phyloP scores from a whole-genome alignment of 2,888 invertebrate species.

The Morinoia aosen region DNA sequence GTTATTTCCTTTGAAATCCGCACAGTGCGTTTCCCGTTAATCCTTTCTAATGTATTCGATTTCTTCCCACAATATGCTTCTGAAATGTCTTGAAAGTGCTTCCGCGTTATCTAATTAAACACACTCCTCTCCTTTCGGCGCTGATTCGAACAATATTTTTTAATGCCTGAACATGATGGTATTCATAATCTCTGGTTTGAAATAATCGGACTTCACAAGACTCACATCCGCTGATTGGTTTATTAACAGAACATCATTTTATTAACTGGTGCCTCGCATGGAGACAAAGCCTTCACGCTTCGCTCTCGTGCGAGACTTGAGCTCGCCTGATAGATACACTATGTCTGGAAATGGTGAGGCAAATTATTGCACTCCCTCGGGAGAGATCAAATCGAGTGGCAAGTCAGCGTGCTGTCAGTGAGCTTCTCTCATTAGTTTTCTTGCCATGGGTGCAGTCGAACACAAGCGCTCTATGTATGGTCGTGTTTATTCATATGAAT shows the following conservation, averaged over 20 bases:
- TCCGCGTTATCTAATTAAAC: background rate
- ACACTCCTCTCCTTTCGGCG: background rate
- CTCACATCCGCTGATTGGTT: background rate
- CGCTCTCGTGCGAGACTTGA: background rate
- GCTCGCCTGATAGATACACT: background rate
- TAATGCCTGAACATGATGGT: background rate
- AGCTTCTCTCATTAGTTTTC: background rate
- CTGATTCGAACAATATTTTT: background rate
- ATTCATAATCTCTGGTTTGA: background rate
- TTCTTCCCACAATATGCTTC: too few species aligned
- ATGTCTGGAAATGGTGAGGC: background rate
- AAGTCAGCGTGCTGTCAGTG: background rate
- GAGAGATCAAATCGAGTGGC: background rate
- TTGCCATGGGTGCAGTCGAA: background rate
- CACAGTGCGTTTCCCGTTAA: background rate
- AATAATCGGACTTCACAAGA: background rate
- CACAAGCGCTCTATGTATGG: background rate
- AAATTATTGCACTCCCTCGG: background rate
- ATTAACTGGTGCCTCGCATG: background rate
- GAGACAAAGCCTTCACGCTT: background rate
- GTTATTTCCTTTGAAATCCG: background rate
- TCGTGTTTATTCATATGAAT: background rate
- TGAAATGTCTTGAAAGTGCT: too few species aligned
- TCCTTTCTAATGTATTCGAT: too few species aligned
- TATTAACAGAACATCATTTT: background rate